Evolutionary conservation across 1,140 invertebrate species (phyloP), one percentile per base, ranked within the genome.

Genomic region (Tribolium castaneum): DNA sequence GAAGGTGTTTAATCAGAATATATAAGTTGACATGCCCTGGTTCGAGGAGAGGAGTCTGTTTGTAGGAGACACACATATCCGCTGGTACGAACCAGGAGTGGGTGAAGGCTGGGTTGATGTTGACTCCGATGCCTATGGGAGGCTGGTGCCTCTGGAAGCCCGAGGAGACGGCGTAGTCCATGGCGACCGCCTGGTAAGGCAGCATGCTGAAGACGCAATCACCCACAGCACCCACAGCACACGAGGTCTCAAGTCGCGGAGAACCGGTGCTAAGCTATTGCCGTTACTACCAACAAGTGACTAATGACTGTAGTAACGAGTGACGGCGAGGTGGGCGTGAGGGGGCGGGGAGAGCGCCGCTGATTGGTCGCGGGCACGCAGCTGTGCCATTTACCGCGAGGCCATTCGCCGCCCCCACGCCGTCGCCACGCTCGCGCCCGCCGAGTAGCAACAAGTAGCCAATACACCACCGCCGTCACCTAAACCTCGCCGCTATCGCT

Each of bases 41-140:
- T 91, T 95, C 94, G 89, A 95, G 92, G 90, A 94, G 93, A 91
- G 93, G 92, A 88, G 89, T 90, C 90, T 92, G 92, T 91, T 93
- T 94, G 90, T 93, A 94, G 89, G 93, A 91, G 88, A 93, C 92
- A 93, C 94, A 95, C 87, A 95, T 91, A 91, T 96, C 94, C 91
- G 94, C 93, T 90, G 94, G 94, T 93, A 95, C 94, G 91, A 96
- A 95, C 94, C 94, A 96, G 89, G 94, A 96, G 91, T 96, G 94
- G 85, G 93, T 94, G 90, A 95, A 96, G 84, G 90, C 87, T 49
- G 89, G 88, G 83, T 90, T 91, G 87, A 89, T 90, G 89, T 89
- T 90, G 86, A 90, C 88, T 82, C 87, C 91, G 84, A 92, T 88
- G 83, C 90, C 91, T 77, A 90, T 90, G 51, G 91, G 89, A 80